A percentile compares a stretch with the other conserved stretches of the same genome.
These are phyloP conservation scores for Pandemis cinnamomeana DNA, from an alignment of 2,888 invertebrate species.

Conservation along the genomic window DNA sequence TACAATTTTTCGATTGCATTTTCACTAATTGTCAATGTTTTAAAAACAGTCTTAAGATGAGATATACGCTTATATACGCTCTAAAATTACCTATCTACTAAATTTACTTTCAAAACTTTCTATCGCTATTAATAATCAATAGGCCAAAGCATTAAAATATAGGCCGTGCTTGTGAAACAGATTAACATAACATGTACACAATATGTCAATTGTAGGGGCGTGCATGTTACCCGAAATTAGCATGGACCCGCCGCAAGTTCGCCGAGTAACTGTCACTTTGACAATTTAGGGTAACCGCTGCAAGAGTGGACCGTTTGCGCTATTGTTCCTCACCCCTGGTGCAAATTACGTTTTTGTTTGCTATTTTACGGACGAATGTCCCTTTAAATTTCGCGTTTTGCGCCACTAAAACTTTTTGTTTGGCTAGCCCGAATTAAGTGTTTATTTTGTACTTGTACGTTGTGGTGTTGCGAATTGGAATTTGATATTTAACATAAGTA, in stretches of 20 bases:
- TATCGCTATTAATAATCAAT: not conserved
- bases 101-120: not conserved
- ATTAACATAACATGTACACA: conserved; percentile 40
- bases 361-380: conserved; percentile 67
- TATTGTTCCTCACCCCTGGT: conserved; percentile 67
- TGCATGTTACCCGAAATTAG: conserved; percentile 58
- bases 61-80: no score
- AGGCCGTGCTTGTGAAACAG: conserved; percentile 24
- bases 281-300: conserved; percentile 78
- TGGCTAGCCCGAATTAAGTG: conserved; percentile 28
- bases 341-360: conserved; percentile 81
- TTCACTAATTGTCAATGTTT: no score
- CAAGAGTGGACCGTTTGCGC: conserved; percentile 60
- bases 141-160: conserved; percentile 25
- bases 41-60: no score
- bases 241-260: conserved; percentile 71
- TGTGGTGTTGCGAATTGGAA: conserved; percentile 1
- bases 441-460: conserved; percentile 29
- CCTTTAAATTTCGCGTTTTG: conserved; percentile 55
- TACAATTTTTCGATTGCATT: no score
- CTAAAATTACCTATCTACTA: not conserved
- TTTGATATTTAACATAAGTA: not conserved
- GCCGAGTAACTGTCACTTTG: conserved; percentile 67
- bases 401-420: conserved; percentile 37
- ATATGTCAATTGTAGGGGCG: conserved; percentile 41